phyloP scores from a whole-genome alignment of 2,113 vertebrate species.

The Camelus dromedarius region DNA sequence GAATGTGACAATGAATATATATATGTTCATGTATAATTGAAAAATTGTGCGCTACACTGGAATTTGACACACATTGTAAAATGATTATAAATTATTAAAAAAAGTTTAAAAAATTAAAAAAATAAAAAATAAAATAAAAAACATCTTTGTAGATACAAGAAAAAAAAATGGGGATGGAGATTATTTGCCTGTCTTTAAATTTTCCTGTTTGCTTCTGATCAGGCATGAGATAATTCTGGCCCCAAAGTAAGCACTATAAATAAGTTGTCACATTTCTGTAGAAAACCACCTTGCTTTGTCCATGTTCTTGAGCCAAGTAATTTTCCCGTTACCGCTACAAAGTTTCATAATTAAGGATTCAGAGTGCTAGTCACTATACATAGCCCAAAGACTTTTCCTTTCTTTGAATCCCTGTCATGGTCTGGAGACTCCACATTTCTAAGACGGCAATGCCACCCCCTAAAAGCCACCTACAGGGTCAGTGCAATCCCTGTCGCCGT shows the following conservation, averaged over 20 bases:
- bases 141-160: too few species aligned
- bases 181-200: constrained; percentile 31
- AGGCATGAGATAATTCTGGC: background rate
- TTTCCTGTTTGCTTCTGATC: constrained; percentile 12
- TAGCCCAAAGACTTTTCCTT: constrained; percentile 10
- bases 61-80: too few species aligned
- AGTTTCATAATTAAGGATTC: constrained; percentile 49
- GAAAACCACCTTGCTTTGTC: background rate
- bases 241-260: background rate
- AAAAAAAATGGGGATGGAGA: background rate
- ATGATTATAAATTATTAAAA: too few species aligned
- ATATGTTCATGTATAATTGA: too few species aligned
- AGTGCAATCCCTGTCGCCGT: background rate
- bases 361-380: background rate
- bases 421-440: background rate
- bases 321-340: background rate
- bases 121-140: too few species aligned
- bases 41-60: too few species aligned
- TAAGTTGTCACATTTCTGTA: background rate
- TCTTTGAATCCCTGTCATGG: background rate
- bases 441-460: background rate
- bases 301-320: background rate
- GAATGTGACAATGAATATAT: too few species aligned
- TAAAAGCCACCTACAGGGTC: background rate
- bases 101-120: too few species aligned